A percentile compares a stretch with the other conserved stretches of the same genome.
Evolutionary conservation across 1,140 invertebrate species (phyloP).

Genomic region (Helicoverpa armigera): DNA sequence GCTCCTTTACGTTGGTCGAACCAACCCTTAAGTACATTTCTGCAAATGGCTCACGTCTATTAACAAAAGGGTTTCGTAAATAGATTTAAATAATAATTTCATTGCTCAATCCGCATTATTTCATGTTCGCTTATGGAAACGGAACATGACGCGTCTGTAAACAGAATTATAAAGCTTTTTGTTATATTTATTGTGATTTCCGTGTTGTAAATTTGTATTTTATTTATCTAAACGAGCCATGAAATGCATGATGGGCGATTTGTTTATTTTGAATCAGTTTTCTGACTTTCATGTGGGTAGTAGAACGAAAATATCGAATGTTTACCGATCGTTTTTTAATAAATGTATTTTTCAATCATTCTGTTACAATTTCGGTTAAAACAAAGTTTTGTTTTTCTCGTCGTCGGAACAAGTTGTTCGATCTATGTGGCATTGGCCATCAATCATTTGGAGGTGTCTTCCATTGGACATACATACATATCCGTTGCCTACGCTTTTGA

Average conservation of each 20-base stretch:
- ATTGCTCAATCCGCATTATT: constrained; percentile 33
- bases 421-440: neutral
- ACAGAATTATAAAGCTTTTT: constrained; percentile 50
- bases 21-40: constrained; percentile 32
- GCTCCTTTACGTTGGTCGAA: constrained; percentile 14
- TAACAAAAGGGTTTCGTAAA: constrained; percentile 7
- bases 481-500: neutral
- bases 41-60: neutral
- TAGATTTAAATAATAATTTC: constrained; percentile 19
- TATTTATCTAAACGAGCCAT: constrained; percentile 44
- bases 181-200: constrained; percentile 51
- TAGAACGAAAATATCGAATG: constrained; percentile 31
- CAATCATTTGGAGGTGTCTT: neutral
- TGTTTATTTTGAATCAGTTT: constrained; percentile 47
- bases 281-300: constrained; percentile 36
- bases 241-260: constrained; percentile 41
- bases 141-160: constrained; percentile 42
- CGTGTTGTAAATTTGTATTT: constrained; percentile 41
- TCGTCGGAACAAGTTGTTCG: neutral
- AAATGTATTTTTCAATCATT: constrained; percentile 15
- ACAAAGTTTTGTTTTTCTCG: neutral
- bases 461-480: neutral
- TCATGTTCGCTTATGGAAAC: constrained; percentile 25
- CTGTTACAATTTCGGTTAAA: neutral
- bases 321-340: constrained; percentile 38